Evolutionary conservation across 92 coral and sea anemone genomes (phyloP), one percentile per base, ranked within the genome.

Genomic region (Zoanthus solanderi): DNA sequence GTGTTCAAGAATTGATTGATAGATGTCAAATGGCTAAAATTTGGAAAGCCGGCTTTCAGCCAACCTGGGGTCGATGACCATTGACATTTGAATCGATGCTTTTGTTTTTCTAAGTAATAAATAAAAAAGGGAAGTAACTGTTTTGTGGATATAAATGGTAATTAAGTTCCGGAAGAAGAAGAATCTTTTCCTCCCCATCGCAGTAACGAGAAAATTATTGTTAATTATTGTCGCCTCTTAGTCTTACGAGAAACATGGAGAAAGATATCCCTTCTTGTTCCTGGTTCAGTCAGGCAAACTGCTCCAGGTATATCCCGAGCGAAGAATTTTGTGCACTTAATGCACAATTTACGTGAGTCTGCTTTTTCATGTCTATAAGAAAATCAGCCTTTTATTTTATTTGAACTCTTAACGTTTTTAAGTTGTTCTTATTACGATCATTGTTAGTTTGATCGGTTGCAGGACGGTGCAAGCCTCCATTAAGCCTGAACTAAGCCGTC

Each of bases 1-100:
- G 78, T 91, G 94, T 91, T 91, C 57, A 84, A 18, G 44, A 57
- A 83, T 88, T 91, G 94, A 91, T 72, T 88, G 94, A 89, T 84
- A 91, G 42, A 50, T 91, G 94, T 91, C 94, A 88, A 63, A 46
- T 14, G 44, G 37, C 16, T 61, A 45, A 63, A 44, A 65, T 34
- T 69, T 44, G 46, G 75, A 16, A 47, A 65, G 75, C 42, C 42
- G 42, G 42, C 46, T 63, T 31, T 69, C 10, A 31, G 75, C 18
- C 75, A 60, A 81, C 85, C 85, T 66, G 12, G 13, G 85, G 75
- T 81, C 75, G 45, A 66, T 66, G 75, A 42, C 66, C 65, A 68
- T 47, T 29, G 85, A 79, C 58, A 31, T 16, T 58, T 58, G 14
- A n/a, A 63, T 63, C 69, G 5, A 18, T 37, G 42, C 75, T 29